Percentiles rank a stretch among this genome's conserved stretches.
Evolutionary conservation across 1,140 invertebrate genomes (phyloP).

Genomic region (Drusus annulatus): DNA sequence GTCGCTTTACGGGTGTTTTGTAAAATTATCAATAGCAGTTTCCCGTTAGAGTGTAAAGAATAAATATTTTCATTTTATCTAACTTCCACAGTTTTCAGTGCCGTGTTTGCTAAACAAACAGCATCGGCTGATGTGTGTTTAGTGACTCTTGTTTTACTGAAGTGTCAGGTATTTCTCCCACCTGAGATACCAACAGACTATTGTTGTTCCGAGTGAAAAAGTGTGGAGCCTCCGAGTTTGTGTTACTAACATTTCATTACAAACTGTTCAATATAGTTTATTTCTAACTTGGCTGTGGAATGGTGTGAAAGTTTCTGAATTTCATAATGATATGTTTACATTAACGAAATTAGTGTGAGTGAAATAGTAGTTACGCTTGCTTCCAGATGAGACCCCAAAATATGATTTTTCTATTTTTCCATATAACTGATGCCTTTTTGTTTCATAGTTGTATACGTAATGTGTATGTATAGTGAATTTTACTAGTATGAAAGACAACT

Average conservation of each 20-base stretch:
- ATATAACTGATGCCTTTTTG: too few species aligned
- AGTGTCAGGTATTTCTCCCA: conserved; percentile 18
- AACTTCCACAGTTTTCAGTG: not conserved
- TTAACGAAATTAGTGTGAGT: too few species aligned
- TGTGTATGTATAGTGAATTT: too few species aligned
- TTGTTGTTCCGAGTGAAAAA: conserved; percentile 17
- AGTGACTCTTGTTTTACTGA: not conserved
- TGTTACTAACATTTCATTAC: not conserved
- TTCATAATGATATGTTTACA: not conserved
- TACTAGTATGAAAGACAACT: too few species aligned
- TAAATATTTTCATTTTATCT: conserved; percentile 11
- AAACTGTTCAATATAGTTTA: too few species aligned
- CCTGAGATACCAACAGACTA: not conserved
- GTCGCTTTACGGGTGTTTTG: conserved; percentile 15
- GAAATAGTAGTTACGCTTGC: too few species aligned
- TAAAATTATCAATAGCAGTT: not conserved
- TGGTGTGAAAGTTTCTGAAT: conserved; percentile 26
- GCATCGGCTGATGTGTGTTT: conserved; percentile 13
- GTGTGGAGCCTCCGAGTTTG: conserved; percentile 11
- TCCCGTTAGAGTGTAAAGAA: conserved; percentile 1
- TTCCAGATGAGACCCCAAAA: too few species aligned
- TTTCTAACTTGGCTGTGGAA: not conserved
- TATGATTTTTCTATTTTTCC: too few species aligned
- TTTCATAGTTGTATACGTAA: too few species aligned
- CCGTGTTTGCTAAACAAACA: conserved; percentile 30